Evolutionary conservation across 2,888 invertebrate species (phyloP), one percentile per base, ranked within the genome.

Genomic region (Mimas tiliae): DNA sequence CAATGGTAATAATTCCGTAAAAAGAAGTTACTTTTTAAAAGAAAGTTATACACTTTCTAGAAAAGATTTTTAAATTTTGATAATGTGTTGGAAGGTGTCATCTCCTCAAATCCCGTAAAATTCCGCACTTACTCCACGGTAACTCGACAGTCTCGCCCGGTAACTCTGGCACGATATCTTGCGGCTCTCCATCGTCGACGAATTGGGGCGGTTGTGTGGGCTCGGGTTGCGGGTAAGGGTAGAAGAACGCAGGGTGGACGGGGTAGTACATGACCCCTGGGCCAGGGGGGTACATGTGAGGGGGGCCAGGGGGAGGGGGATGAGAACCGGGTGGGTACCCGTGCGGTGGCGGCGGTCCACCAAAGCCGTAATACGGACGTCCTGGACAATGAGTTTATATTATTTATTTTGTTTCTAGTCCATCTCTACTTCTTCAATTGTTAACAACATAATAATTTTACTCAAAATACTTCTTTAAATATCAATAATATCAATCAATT

Each of bases 101-200:
- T 84, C 84, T 85, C 82, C 64, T 64, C 64, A 42, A 71, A 69
- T 70, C 77, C 65, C 55, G 48, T 47, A 33, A 48, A 38, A 58
- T 38, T 42, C 52, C 66, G 34, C n/a, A 93, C 93, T 93, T 91
- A 93, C 93, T 91, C 89, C 90, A 93, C 67, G 93, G 93, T 70
- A 93, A 83, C 79, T 93, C 92, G 79, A 93, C 93, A 55, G 88
- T 90, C 75, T 93, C 93, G 69, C 93, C 93, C 53, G 93, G 90
- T 70, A 93, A 85, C 79, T 88, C 86, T 7, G 93, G 92, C 55
- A 82, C 83, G 16, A 80, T 77, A 48, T 89, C 89, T 62, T 75
- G 77, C 47, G 84, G 83, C 68, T 81, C 81, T 65, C 83, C 74
- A 55, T 80, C 77, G 63, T 87, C 85, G 65, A 86, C 88, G 67